Percentiles rank a stretch among this genome's conserved stretches.
Evolutionary conservation across 2,888 invertebrate genomes (phyloP).

Genomic region (Tuberolachnus salignus): DNA sequence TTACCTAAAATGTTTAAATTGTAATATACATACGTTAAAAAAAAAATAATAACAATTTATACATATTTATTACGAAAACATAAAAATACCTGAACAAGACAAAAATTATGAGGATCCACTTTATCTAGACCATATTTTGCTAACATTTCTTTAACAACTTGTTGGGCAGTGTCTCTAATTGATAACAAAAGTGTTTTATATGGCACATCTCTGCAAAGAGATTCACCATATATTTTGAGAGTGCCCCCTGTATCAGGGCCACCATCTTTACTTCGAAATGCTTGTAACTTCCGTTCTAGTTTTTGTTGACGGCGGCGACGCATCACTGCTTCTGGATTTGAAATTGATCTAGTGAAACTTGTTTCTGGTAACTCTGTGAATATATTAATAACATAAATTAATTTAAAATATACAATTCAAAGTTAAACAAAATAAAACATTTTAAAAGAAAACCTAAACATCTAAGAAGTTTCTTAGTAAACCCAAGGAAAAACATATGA

Average conservation of each 20-base stretch:
- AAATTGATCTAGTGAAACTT: constrained; percentile 97
- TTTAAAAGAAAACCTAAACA: no score
- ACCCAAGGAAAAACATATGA: no score
- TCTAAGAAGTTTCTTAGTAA: no score
- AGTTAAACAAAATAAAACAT: no score
- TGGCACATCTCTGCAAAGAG: constrained; percentile 93
- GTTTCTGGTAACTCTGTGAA: constrained; percentile 90
- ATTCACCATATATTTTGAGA: constrained; percentile 94
- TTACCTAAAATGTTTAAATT: constrained; percentile 27
- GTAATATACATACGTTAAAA: neutral
- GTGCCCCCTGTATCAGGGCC: constrained; percentile 93
- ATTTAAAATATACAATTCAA: neutral
- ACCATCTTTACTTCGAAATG: constrained; percentile 93
- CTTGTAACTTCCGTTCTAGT: constrained; percentile 92
- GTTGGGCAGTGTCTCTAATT: constrained; percentile 88
- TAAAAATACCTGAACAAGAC: constrained; percentile 86
- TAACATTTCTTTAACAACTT: constrained; percentile 93
- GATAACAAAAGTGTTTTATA: constrained; percentile 96
- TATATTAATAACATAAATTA: constrained; percentile 56
- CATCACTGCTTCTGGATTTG: constrained; percentile 99
- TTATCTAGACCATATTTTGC: constrained; percentile 94
- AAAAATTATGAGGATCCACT: constrained; percentile 88
- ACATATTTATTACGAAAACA: neutral
- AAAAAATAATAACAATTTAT: neutral
- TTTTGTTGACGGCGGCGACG: constrained; percentile 93